Conservation (phyloP, 35 echinoderm and acorn worm genomes). For the Stichopus chloronotus region DNA sequence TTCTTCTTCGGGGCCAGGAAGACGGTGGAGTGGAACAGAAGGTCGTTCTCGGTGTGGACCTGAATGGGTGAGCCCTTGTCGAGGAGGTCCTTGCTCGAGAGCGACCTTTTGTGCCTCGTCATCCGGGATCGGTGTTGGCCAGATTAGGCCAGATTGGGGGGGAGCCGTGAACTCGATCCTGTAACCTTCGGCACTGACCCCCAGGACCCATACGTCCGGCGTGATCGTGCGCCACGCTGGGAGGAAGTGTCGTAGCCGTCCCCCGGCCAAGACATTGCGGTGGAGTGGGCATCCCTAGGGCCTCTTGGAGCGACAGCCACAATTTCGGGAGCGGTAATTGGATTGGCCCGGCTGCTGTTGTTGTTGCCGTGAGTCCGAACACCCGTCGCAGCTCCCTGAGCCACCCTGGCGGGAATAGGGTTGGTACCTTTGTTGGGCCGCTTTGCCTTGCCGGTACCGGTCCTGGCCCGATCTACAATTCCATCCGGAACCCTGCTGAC, state of each 20-base stretch:
- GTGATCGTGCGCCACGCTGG: neutral
- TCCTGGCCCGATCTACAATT: neutral
- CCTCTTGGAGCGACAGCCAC: no score
- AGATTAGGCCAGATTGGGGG: neutral
- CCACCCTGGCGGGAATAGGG: neutral
- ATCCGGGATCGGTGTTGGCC: no score
- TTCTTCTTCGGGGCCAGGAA: no score
- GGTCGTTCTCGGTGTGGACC: no score
- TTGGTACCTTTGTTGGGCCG: neutral
- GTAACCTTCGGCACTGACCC: neutral
- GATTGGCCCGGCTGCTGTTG: neutral
- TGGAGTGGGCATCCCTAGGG: no score
- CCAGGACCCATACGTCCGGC: no score
- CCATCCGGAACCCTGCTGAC: no score
- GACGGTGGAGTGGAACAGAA: no score
- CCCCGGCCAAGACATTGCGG: neutral
- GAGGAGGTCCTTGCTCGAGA: no score
- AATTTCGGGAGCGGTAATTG: neutral
- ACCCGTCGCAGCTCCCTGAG: neutral
- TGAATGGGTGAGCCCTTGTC: neutral
- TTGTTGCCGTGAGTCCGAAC: neutral
- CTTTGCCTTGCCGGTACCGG: neutral
- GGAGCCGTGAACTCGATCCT: no score
- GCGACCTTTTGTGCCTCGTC: no score
- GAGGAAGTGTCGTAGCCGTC: neutral